phyloP scores from a whole-genome alignment of 2,888 invertebrate species.

The Machimus rusticus region DNA sequence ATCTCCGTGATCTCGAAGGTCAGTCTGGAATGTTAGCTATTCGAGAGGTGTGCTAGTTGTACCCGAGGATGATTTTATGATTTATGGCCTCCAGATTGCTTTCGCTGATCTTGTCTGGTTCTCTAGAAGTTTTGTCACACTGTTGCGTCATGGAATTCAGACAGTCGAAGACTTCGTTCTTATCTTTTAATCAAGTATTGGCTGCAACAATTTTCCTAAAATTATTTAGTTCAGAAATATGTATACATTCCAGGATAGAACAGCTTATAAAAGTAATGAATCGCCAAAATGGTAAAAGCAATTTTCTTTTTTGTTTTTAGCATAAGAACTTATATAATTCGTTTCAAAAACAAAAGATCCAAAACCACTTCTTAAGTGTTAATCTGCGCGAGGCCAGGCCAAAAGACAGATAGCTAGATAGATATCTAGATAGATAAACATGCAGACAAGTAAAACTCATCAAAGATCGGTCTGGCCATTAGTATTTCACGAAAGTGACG shows the following conservation, averaged over 20 bases:
- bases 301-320: too few relatives aligned
- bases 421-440: too few relatives aligned
- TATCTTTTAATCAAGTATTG: background rate
- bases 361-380: too few relatives aligned
- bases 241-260: background rate
- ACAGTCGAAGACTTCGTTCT: background rate
- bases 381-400: too few relatives aligned
- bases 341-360: too few relatives aligned
- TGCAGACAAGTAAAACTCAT: too few relatives aligned
- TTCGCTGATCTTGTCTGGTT: background rate
- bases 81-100: background rate
- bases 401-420: too few relatives aligned
- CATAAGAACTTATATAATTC: too few relatives aligned
- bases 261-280: too few relatives aligned
- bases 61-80: conserved; percentile 8
- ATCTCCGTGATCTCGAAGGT: conserved; percentile 41
- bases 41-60: conserved; percentile 22
- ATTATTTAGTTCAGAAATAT: background rate
- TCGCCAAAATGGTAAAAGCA: too few relatives aligned
- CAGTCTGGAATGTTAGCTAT: conserved; percentile 35
- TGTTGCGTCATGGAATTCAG: background rate
- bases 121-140: background rate
- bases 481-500: too few relatives aligned
- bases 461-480: too few relatives aligned
- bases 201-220: background rate